Percentiles rank a stretch among this genome's conserved stretches.
These are phyloP conservation scores for Caenorhabditis tropicalis DNA, from an alignment of 1,140 invertebrate species.

Conservation along the genomic window DNA sequence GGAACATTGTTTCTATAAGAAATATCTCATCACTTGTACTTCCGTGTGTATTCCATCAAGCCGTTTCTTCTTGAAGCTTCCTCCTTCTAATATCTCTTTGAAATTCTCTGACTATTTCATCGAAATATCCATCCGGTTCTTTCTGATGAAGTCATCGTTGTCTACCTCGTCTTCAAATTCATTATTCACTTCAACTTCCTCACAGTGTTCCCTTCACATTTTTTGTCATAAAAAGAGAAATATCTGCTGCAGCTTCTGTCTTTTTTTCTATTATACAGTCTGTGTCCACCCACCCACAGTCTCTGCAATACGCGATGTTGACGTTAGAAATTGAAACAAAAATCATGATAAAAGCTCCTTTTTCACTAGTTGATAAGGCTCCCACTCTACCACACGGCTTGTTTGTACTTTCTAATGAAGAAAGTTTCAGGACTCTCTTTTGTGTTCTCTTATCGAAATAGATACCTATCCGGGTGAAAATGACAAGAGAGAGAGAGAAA, in stretches of 20 bases:
- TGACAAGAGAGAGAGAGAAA: background rate
- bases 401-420: conserved; percentile 13
- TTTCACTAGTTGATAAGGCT: background rate
- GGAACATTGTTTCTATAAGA: too few species aligned
- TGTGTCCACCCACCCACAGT: background rate
- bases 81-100: background rate
- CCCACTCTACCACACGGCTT: background rate
- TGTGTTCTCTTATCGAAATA: conserved; percentile 22
- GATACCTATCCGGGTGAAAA: background rate
- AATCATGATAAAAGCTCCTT: background rate
- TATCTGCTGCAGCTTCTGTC: background rate
- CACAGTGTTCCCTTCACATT: background rate
- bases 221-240: background rate
- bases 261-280: background rate
- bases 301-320: background rate
- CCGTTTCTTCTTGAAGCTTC: background rate
- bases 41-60: background rate
- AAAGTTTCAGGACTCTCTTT: background rate
- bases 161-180: background rate
- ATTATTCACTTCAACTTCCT: conserved; percentile 3
- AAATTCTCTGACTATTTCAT: background rate
- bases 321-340: conserved; percentile 8
- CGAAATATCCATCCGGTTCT: conserved; percentile 29
- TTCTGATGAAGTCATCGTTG: background rate
- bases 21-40: background rate